These are phyloP conservation scores for Dascillus cervinus DNA, from an alignment of 2,888 invertebrate genomes.

Conservation along the genomic window DNA sequence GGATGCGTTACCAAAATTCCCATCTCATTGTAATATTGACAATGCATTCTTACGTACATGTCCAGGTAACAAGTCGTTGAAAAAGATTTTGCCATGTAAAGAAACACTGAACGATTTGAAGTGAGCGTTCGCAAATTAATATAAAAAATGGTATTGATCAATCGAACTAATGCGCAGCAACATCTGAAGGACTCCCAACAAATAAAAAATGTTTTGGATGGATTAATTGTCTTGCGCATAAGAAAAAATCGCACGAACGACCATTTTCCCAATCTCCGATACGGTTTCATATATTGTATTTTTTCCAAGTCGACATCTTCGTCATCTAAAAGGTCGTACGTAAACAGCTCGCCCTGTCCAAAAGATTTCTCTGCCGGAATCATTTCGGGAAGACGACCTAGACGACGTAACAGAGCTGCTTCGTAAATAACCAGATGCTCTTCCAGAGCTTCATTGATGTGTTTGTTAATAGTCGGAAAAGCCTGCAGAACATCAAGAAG, in stretches of 20 bases:
- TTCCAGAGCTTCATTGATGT: slow-evolving; percentile 1
- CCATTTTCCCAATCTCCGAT: slow-evolving; percentile 10
- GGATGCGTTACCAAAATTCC: slow-evolving; percentile 47
- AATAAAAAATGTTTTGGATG: slow-evolving; percentile 12
- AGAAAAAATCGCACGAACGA: slow-evolving; percentile 11
- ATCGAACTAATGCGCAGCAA: slow-evolving; percentile 1
- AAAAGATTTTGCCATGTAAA: background rate
- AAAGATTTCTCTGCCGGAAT: slow-evolving; percentile 8
- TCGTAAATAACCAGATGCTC: slow-evolving; percentile 9
- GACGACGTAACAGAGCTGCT: slow-evolving; percentile 9
- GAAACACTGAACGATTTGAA: background rate
- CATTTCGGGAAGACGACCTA: slow-evolving; percentile 13
- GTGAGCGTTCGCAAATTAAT: slow-evolving; percentile 6
- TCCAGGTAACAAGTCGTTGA: slow-evolving; percentile 1
- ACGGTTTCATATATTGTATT: slow-evolving; percentile 8
- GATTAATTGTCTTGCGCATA: slow-evolving; percentile 9
- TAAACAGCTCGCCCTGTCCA: slow-evolving; percentile 14
- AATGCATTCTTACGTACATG: slow-evolving; percentile 42
- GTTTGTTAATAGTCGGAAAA: slow-evolving; percentile 1
- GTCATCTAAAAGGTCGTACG: slow-evolving; percentile 12
- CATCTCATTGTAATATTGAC: slow-evolving; percentile 44
- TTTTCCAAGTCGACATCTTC: slow-evolving; percentile 7
- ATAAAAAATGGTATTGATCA: background rate
- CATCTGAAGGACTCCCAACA: slow-evolving; percentile 13
- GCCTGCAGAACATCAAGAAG: slow-evolving; percentile 9